Evolutionary conservation across 2,888 invertebrate genomes (phyloP).

Genomic region (Atethmia centrago): DNA sequence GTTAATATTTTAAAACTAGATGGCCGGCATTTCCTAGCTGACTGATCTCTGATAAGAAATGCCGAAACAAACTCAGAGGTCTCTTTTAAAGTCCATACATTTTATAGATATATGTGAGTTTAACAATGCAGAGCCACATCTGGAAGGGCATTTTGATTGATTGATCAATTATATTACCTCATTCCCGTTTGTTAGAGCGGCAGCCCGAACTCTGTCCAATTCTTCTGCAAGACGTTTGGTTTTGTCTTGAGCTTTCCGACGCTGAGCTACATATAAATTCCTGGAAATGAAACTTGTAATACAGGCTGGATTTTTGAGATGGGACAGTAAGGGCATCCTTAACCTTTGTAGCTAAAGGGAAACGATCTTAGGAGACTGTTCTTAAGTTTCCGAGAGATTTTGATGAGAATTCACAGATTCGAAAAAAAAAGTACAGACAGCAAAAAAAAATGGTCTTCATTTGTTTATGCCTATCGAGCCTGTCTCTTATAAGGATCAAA

Average conservation of each 20-base stretch:
- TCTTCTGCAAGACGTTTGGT: conserved; percentile 88
- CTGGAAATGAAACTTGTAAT: conserved; percentile 75
- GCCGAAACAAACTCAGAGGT: too few relatives aligned
- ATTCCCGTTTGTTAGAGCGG: conserved; percentile 90
- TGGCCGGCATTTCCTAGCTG: too few relatives aligned
- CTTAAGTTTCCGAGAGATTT: background rate
- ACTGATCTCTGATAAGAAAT: too few relatives aligned
- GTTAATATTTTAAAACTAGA: too few relatives aligned
- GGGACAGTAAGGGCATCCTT: background rate
- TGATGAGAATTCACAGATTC: background rate
- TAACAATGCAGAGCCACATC: too few relatives aligned
- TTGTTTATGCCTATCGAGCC: background rate
- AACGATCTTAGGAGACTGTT: background rate
- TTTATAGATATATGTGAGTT: too few relatives aligned
- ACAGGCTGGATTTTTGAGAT: background rate
- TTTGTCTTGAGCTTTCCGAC: conserved; percentile 84
- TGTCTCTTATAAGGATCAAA: background rate
- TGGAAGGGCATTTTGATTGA: too few relatives aligned
- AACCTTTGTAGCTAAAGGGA: background rate
- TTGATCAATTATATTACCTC: conserved; percentile 77
- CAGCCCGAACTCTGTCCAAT: conserved; percentile 86
- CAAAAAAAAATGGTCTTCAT: too few relatives aligned
- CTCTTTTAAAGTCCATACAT: too few relatives aligned
- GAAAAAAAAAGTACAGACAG: background rate
- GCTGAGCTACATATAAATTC: conserved; percentile 87